These are phyloP conservation scores for Uromys caudimaculatus DNA, from an alignment of 2,797 vertebrate genomes.

Conservation along the genomic window DNA sequence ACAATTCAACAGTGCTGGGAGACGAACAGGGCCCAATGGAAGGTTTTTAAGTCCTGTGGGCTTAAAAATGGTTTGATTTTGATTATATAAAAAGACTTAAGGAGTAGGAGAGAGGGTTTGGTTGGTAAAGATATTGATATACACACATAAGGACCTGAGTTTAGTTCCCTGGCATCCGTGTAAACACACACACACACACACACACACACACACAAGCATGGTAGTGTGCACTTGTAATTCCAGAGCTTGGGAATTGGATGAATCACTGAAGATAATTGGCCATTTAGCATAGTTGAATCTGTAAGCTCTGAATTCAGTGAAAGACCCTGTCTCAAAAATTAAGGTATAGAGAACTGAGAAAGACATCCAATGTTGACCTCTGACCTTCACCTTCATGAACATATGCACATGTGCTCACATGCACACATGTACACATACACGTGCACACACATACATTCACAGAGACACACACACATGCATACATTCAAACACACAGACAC, in stretches of 20 bases:
- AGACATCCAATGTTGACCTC: background rate
- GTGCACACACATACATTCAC: no score
- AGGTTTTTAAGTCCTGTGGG: background rate
- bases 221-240: background rate
- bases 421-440: background rate
- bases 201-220: background rate
- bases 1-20: background rate
- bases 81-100: background rate
- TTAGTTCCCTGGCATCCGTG: background rate
- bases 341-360: background rate
- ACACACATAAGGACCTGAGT: background rate
- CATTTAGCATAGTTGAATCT: background rate
- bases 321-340: background rate
- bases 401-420: background rate
- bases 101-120: no score
- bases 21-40: rapidly evolving
- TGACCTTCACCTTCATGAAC: background rate
- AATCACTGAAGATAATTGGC: background rate
- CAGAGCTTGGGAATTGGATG: background rate
- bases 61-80: background rate
- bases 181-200: no score
- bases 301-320: background rate
- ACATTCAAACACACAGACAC: background rate
- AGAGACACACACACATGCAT: background rate
- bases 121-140: background rate